phyloP scores from a whole-genome alignment of 2,113 vertebrate genomes.

The Notiomystis cincta region DNA sequence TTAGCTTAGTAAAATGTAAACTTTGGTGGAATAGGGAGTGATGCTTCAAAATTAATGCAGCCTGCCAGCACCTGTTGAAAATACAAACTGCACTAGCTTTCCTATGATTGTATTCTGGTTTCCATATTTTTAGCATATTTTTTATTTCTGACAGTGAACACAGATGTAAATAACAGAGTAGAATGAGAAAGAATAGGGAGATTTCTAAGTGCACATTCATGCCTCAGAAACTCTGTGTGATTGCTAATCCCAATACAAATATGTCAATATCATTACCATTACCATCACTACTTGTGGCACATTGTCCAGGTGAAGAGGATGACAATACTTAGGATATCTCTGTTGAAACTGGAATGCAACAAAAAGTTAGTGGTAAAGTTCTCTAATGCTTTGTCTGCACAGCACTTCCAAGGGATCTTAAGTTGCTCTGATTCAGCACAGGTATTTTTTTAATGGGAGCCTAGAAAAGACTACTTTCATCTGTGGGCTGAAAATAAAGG shows the following conservation, averaged over 20 bases:
- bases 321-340: background rate
- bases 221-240: background rate
- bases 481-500: background rate
- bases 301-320: background rate
- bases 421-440: background rate
- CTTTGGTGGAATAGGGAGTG: background rate
- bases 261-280: background rate
- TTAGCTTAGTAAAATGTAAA: background rate
- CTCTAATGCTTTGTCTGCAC: background rate
- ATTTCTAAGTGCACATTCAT: background rate
- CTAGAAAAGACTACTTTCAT: background rate
- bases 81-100: background rate
- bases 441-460: background rate
- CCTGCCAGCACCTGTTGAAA: background rate
- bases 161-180: background rate
- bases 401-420: background rate
- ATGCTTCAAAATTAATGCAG: background rate
- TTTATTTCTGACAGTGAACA: background rate
- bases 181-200: background rate
- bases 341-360: background rate
- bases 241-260: background rate
- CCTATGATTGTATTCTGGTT: background rate
- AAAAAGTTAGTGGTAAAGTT: background rate
- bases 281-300: background rate
- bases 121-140: background rate